These are phyloP conservation scores for Recurvirostra avosetta DNA, from an alignment of 2,113 vertebrate species.

Conservation along the genomic window DNA sequence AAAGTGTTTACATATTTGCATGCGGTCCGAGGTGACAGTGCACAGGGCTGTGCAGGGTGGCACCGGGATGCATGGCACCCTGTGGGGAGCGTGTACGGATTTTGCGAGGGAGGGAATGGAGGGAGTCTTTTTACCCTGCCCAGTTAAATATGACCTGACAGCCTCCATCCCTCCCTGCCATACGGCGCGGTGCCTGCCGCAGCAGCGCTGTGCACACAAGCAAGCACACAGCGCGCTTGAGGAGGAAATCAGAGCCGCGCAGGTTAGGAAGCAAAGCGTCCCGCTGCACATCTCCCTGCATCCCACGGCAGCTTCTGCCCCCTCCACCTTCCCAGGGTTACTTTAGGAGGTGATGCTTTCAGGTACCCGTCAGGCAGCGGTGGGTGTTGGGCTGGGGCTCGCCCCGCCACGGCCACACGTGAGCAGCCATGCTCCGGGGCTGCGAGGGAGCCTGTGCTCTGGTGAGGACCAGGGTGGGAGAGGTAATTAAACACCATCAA, in stretches of 20 bases:
- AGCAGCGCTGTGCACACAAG: not conserved
- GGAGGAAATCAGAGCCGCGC: not conserved
- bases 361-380: not conserved
- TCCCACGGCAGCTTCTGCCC: not conserved
- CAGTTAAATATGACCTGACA: not conserved
- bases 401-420: too few relatives aligned
- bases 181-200: not conserved
- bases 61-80: not conserved
- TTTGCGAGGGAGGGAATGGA: not conserved
- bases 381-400: too few relatives aligned
- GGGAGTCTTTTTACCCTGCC: not conserved
- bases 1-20: not conserved
- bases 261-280: not conserved
- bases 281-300: not conserved
- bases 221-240: not conserved
- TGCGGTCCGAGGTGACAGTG: rapidly evolving
- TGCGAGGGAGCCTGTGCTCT: too few relatives aligned
- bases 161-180: rapidly evolving
- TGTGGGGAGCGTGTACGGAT: rapidly evolving
- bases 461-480: too few relatives aligned
- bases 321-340: too few relatives aligned
- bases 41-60: not conserved
- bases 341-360: not conserved
- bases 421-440: too few relatives aligned
- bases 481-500: not conserved